Conservation (phyloP, 2,113 vertebrate genomes). For the Antidorcas marsupialis region DNA sequence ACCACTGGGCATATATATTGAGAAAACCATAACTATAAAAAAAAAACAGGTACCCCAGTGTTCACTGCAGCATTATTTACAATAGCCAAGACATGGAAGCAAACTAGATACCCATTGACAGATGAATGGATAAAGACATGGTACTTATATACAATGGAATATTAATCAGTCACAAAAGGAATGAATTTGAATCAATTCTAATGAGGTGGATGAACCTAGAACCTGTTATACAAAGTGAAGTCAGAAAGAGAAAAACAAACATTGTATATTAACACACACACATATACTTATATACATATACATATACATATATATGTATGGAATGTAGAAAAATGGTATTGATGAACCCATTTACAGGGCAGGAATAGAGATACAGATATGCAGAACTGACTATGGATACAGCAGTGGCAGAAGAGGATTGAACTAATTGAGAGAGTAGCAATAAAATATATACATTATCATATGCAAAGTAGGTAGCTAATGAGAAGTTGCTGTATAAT, state of each 20-base stretch:
- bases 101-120: neutral
- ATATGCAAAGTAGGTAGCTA: neutral
- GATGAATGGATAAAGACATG: neutral
- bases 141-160: neutral
- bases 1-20: neutral
- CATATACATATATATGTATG: no score
- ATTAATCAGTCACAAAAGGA: neutral
- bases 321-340: neutral
- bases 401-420: no score
- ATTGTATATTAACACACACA: no score
- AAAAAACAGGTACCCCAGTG: neutral
- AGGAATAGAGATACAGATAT: neutral
- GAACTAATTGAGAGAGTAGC: no score
- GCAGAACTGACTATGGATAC: no score
- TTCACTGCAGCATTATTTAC: neutral
- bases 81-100: neutral
- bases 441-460: neutral
- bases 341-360: neutral
- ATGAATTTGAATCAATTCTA: neutral
- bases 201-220: neutral
- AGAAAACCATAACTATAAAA: neutral
- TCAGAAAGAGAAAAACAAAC: neutral
- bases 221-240: neutral
- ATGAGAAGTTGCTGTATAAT: neutral
- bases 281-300: no score